Percentiles rank a stretch among this genome's conserved stretches.
Evolutionary conservation across 1,140 invertebrate genomes (phyloP).

Genomic region (Chymomyza costata): DNA sequence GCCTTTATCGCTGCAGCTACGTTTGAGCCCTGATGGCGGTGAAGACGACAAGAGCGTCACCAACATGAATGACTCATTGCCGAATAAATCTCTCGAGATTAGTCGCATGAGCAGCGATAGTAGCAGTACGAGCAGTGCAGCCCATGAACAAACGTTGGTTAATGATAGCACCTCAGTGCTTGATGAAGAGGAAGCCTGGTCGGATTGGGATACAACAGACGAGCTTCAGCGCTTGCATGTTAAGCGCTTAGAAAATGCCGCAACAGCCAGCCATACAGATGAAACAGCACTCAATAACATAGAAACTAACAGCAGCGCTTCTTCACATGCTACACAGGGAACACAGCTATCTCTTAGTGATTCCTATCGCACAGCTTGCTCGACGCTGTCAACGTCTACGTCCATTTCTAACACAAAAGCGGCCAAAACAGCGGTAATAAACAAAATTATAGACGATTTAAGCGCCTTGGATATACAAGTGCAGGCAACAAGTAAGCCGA

Average conservation of each 20-base stretch:
- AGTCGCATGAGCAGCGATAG: conserved; percentile 5
- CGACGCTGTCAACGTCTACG: conserved; percentile 12
- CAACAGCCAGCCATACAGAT: conserved; percentile 9
- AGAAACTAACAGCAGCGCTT: conserved; percentile 27
- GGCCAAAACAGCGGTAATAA: background rate
- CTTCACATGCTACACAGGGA: conserved; percentile 15
- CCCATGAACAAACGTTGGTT: conserved; percentile 30
- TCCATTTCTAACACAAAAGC: background rate
- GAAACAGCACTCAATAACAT: conserved; percentile 15
- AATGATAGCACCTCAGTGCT: conserved; percentile 59
- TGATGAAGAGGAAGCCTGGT: conserved; percentile 79
- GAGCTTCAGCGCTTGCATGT: conserved; percentile 64
- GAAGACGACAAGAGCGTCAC: conserved; percentile 81
- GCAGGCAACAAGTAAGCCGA: conserved; percentile 76
- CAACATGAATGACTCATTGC: conserved; percentile 48
- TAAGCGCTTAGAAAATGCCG: conserved; percentile 15
- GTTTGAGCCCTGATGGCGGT: conserved; percentile 87
- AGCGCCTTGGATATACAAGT: conserved; percentile 85
- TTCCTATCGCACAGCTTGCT: conserved; percentile 34
- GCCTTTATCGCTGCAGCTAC: conserved; percentile 78
- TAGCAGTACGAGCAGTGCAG: conserved; percentile 9
- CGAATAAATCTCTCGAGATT: conserved; percentile 38
- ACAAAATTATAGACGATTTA: conserved; percentile 79
- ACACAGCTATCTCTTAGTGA: conserved; percentile 16
- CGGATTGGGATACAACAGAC: conserved; percentile 83